Percentiles rank a stretch among this genome's conserved stretches.
Evolutionary conservation across 2,113 vertebrate species (phyloP).

Genomic region (Notechis scutatus): DNA sequence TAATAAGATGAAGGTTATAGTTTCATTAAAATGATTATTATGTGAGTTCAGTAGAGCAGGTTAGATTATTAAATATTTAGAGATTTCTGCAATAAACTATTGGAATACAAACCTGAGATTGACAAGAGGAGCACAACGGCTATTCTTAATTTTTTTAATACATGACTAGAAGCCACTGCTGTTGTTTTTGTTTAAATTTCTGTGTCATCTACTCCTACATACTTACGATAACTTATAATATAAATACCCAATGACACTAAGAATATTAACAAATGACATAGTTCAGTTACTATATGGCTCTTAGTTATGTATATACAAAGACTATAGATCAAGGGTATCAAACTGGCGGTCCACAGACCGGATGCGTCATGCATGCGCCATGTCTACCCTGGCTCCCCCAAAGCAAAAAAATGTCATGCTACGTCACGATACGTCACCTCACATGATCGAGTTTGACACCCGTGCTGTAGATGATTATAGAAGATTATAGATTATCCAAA

Average conservation of each 20-base stretch:
- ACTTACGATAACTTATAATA: background rate
- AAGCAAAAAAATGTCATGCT: no score
- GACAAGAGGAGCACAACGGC: background rate
- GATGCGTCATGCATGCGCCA: no score
- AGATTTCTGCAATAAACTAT: background rate
- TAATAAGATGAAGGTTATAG: background rate
- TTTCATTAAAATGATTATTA: background rate
- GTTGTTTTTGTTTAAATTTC: background rate
- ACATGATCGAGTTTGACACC: no score
- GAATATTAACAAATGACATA: background rate
- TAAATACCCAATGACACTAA: background rate
- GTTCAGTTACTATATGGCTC: background rate
- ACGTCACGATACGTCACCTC: no score
- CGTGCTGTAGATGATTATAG: background rate
- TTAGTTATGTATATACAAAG: background rate
- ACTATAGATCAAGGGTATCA: background rate
- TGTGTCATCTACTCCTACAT: background rate
- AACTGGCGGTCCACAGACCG: no score
- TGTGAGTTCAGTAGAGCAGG: background rate
- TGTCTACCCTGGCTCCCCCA: no score
- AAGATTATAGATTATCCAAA: background rate
- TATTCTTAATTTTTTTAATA: background rate
- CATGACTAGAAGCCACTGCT: background rate
- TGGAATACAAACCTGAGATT: background rate
- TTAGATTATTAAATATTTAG: background rate